These are phyloP conservation scores for Diabrotica undecimpunctata DNA, from an alignment of 1,140 invertebrate species.

Conservation along the genomic window DNA sequence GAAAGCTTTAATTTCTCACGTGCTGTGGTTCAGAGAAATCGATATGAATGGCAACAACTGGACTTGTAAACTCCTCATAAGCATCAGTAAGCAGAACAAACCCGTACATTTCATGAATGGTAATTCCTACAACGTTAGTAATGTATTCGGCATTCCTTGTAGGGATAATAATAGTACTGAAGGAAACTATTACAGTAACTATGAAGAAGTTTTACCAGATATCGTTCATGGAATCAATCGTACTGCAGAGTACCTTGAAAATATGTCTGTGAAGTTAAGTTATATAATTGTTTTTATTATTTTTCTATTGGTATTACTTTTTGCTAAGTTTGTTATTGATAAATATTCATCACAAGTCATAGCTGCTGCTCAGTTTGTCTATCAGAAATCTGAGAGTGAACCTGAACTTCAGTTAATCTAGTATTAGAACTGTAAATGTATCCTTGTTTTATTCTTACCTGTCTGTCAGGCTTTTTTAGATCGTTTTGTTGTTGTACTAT, in stretches of 20 bases:
- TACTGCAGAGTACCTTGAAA: not conserved
- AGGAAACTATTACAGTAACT: not conserved
- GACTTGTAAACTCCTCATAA: conserved; percentile 10
- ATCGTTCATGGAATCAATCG: not conserved
- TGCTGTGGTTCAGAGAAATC: conserved; percentile 9
- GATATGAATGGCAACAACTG: conserved; percentile 13
- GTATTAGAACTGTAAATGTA: too few species aligned
- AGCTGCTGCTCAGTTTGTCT: conserved; percentile 13
- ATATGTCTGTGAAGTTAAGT: conserved; percentile 3
- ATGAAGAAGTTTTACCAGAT: not conserved
- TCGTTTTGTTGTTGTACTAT: too few species aligned
- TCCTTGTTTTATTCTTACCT: too few species aligned
- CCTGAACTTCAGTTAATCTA: conserved; percentile 13
- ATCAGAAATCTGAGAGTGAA: not conserved
- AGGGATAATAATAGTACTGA: not conserved
- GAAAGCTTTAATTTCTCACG: conserved; percentile 3
- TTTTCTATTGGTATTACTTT: not conserved
- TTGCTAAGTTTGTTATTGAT: conserved; percentile 3
- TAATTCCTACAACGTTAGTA: conserved; percentile 14
- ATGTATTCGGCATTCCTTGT: conserved; percentile 13
- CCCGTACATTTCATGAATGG: not conserved
- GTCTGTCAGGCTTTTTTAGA: too few species aligned
- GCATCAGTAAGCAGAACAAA: conserved; percentile 4
- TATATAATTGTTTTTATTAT: not conserved
- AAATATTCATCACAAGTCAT: conserved; percentile 10